phyloP scores from a whole-genome alignment of 2,888 invertebrate species.

The Argyresthia albistria region DNA sequence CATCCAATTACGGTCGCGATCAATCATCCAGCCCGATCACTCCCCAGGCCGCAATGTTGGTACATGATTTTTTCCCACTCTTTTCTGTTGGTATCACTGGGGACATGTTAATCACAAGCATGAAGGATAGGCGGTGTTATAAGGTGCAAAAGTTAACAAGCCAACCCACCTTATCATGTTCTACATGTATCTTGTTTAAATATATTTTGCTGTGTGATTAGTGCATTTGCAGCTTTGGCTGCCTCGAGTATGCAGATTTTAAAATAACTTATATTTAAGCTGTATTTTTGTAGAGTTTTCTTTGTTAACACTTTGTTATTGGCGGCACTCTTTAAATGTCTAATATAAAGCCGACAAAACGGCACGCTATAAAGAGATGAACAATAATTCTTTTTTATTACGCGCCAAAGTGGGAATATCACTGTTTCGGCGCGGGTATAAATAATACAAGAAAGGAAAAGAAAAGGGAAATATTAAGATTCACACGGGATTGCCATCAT shows the following conservation, averaged over 20 bases:
- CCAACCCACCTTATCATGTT: too few species aligned
- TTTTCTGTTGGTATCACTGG: constrained; percentile 32
- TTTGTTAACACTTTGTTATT: too few species aligned
- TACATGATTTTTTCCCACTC: constrained; percentile 59
- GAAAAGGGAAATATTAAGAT: constrained; percentile 71
- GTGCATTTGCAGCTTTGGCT: too few species aligned
- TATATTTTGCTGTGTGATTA: too few species aligned
- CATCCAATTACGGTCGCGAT: constrained; percentile 83
- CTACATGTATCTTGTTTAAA: too few species aligned
- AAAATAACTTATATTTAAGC: too few species aligned
- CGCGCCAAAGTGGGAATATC: constrained; percentile 70
- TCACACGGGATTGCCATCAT: constrained; percentile 70
- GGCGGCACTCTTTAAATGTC: constrained; percentile 48
- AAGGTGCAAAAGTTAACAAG: background rate
- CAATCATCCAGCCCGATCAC: constrained; percentile 78
- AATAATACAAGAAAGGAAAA: constrained; percentile 68
- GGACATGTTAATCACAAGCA: constrained; percentile 62
- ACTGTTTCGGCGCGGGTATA: constrained; percentile 64
- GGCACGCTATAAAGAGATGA: constrained; percentile 64
- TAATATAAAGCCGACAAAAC: constrained; percentile 61
- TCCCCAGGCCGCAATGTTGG: constrained; percentile 44
- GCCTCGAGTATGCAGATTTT: too few species aligned
- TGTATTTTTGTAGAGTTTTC: too few species aligned
- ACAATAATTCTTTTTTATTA: constrained; percentile 72
- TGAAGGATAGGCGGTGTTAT: constrained; percentile 22